Conservation (phyloP, 2,797 vertebrate genomes). For the Urosaurus nigricauda region DNA sequence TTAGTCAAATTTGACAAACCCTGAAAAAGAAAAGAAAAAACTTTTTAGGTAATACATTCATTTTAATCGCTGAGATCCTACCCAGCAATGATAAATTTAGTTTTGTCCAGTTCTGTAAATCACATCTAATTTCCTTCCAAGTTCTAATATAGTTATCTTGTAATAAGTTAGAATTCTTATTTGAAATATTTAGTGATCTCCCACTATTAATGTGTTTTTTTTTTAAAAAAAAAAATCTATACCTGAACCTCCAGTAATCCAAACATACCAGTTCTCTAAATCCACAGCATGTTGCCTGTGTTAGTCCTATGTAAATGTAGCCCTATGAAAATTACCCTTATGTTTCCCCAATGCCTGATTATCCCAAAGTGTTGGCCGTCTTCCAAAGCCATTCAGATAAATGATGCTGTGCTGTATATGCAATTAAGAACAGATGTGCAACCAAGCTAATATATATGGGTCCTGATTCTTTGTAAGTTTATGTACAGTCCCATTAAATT, state of each 20-base stretch:
- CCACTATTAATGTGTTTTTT: not conserved
- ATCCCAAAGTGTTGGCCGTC: slow-evolving; percentile 41
- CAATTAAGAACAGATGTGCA: slow-evolving; percentile 54
- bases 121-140: too few species aligned
- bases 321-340: slow-evolving; percentile 50
- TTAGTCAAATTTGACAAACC: too few species aligned
- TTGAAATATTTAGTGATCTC: too few species aligned
- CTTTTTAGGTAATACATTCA: too few species aligned
- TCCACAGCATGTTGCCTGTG: slow-evolving; percentile 31
- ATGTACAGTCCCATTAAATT: slow-evolving; percentile 39
- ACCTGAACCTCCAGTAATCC: not conserved
- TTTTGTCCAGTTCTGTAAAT: too few species aligned
- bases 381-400: slow-evolving; percentile 49
- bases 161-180: too few species aligned
- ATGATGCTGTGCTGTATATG: slow-evolving; percentile 51
- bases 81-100: too few species aligned
- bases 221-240: not conserved
- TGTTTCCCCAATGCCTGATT: slow-evolving; percentile 48
- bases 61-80: too few species aligned
- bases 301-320: slow-evolving; percentile 51
- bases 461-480: slow-evolving; percentile 38
- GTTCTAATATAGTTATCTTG: too few species aligned
- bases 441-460: slow-evolving; percentile 44
- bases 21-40: too few species aligned
- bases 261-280: slow-evolving; percentile 19